These are phyloP conservation scores for Montipora sp. DNA, from an alignment of 64 coral and sea anemone species.

Conservation along the genomic window DNA sequence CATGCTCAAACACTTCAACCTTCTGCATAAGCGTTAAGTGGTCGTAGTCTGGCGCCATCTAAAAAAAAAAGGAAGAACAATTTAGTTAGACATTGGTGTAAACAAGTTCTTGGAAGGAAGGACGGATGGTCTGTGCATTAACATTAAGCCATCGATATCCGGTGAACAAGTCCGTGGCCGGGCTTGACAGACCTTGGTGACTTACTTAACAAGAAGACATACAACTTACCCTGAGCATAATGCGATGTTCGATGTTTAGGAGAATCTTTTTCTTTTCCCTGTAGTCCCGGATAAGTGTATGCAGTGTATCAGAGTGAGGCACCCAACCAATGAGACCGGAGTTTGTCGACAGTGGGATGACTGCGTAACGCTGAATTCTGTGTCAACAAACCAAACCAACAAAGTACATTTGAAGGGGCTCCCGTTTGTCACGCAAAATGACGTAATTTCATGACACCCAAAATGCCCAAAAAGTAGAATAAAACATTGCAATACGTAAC, in stretches of 20 bases:
- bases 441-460: no score
- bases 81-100: no score
- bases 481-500: no score
- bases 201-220: not conserved
- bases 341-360: conserved; percentile 98
- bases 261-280: conserved; percentile 99
- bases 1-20: conserved; percentile 98
- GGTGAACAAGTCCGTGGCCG: no score
- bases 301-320: conserved; percentile 93
- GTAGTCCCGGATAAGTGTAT: conserved; percentile 97
- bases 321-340: conserved; percentile 99
- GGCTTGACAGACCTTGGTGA: no score
- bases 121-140: no score
- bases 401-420: not conserved
- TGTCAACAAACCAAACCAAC: not conserved
- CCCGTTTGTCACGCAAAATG: no score
- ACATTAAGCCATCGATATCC: no score
- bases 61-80: not conserved
- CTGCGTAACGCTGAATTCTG: conserved; percentile 96
- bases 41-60: conserved; percentile 99
- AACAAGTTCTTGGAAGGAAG: no score
- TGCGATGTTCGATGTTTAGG: conserved; percentile 97
- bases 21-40: conserved; percentile 98
- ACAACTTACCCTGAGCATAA: conserved; percentile 92
- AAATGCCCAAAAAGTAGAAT: no score